These are phyloP conservation scores for Sarcophaga peregrina DNA, from an alignment of 1,140 invertebrate species.

Conservation along the genomic window DNA sequence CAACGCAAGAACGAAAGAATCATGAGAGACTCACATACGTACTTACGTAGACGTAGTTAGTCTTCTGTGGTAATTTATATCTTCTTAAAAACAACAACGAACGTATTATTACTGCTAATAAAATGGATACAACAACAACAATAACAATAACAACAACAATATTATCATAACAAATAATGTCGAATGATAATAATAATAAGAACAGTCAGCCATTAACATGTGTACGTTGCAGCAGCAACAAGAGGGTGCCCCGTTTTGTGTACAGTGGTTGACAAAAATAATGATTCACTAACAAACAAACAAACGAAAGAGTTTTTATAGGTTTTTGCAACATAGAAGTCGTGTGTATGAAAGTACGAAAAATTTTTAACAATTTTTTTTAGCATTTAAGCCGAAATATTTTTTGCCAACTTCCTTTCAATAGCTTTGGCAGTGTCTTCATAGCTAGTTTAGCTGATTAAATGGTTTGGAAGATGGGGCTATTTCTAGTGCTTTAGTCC, in stretches of 20 bases:
- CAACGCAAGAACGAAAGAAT: neutral
- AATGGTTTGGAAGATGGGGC: too few species aligned
- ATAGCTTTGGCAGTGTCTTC: too few species aligned
- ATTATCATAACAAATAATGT: neutral
- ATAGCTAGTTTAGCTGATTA: too few species aligned
- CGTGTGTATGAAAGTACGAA: too few species aligned
- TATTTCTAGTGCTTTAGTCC: too few species aligned
- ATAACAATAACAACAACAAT: neutral
- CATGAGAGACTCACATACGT: neutral
- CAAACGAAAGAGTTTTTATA: too few species aligned
- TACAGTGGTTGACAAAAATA: neutral
- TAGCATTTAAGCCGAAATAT: too few species aligned
- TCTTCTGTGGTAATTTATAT: conserved; percentile 34
- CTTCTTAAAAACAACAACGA: neutral
- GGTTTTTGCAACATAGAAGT: too few species aligned
- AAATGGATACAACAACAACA: neutral
- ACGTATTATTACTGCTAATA: conserved; percentile 4
- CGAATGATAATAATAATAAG: too few species aligned
- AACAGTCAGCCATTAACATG: neutral
- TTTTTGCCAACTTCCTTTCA: too few species aligned
- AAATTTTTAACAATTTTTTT: too few species aligned
- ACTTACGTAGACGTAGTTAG: neutral
- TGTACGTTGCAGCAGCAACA: neutral
- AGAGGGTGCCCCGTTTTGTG: neutral
- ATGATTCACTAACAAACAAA: too few species aligned